Conservation (phyloP, 53 echinoderm and acorn worm species). For the Echinarachnius parma region DNA sequence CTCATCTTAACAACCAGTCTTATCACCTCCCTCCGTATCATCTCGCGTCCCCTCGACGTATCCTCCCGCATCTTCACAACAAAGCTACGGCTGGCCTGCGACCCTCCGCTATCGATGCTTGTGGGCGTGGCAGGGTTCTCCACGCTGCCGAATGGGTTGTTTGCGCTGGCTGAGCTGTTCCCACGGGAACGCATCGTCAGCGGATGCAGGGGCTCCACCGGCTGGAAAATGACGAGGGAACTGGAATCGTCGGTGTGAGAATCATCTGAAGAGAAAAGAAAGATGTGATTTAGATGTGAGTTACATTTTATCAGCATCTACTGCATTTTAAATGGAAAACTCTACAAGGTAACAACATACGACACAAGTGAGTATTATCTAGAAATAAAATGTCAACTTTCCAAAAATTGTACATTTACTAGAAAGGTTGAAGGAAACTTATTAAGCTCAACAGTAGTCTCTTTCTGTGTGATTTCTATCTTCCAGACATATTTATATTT, state of each 20-base stretch:
- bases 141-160: constrained; percentile 33
- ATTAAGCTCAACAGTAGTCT: too few relatives aligned
- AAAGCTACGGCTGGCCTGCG: constrained; percentile 55
- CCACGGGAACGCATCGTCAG: constrained; percentile 58
- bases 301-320: too few relatives aligned
- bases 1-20: constrained; percentile 80
- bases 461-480: too few relatives aligned
- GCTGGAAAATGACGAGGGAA: constrained; percentile 46
- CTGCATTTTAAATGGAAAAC: too few relatives aligned
- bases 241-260: constrained; percentile 17
- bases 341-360: too few relatives aligned
- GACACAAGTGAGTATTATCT: too few relatives aligned
- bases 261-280: constrained; percentile 27
- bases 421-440: too few relatives aligned
- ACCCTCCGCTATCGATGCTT: constrained; percentile 63
- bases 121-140: constrained; percentile 63
- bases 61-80: constrained; percentile 70
- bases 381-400: too few relatives aligned
- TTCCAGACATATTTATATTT: too few relatives aligned
- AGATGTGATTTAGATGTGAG: too few relatives aligned
- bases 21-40: constrained; percentile 84
- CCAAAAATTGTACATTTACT: too few relatives aligned
- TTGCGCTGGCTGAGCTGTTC: constrained; percentile 75
- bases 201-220: constrained; percentile 34
- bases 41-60: constrained; percentile 58